phyloP scores from a whole-genome alignment of 2,797 vertebrate genomes.

The Mormyrus hasselquistii region DNA sequence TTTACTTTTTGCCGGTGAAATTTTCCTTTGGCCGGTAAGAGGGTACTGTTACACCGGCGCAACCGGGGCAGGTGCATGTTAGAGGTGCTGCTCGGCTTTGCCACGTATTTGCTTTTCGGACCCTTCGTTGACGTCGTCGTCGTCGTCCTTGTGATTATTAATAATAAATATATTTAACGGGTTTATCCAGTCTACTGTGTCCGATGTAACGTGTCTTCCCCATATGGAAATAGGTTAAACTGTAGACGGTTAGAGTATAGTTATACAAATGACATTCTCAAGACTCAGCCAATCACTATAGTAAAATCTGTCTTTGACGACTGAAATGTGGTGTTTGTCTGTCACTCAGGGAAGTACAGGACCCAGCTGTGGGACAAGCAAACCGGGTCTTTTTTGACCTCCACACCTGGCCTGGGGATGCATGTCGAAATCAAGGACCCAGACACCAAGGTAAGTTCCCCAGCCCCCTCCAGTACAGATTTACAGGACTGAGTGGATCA shows the following conservation, averaged over 20 bases:
- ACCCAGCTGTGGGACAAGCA: conserved; percentile 94
- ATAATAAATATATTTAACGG: not conserved
- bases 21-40: not conserved
- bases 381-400: conserved; percentile 72
- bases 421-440: conserved; percentile 93
- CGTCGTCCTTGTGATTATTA: not conserved
- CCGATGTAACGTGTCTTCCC: not conserved
- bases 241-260: not conserved
- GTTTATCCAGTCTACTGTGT: not conserved
- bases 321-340: not conserved
- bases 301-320: not conserved
- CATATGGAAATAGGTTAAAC: not conserved
- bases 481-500: not conserved
- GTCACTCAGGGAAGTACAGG: conserved; percentile 76
- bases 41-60: not conserved
- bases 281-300: not conserved
- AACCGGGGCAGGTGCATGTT: not conserved
- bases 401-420: conserved; percentile 90
- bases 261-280: not conserved
- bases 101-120: not conserved
- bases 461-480: not conserved
- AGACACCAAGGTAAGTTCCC: conserved; percentile 73
- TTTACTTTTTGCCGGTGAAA: not conserved
- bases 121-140: not conserved
- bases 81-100: not conserved